Evolutionary conservation across 2,797 vertebrate species (phyloP).

Genomic region (Cacajao melanocephalus): DNA sequence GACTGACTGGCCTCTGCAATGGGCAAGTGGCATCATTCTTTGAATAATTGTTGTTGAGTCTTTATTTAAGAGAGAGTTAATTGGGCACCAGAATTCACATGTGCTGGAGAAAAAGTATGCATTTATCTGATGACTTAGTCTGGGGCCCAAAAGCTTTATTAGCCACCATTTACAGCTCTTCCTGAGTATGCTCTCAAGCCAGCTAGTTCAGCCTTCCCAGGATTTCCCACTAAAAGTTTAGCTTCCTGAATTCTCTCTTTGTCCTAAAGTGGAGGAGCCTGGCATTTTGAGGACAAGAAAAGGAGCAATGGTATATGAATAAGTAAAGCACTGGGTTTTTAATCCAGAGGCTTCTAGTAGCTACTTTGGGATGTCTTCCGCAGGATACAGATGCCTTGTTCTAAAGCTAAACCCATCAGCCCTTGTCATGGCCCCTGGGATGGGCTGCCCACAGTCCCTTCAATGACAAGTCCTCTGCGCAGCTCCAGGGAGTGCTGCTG

Average conservation of each 20-base stretch:
- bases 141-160: background rate
- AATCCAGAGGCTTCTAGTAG: background rate
- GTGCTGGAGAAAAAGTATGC: background rate
- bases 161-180: background rate
- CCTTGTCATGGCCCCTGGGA: background rate
- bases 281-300: background rate
- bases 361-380: background rate
- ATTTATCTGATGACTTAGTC: background rate
- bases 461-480: accelerated
- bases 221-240: background rate
- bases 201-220: no score
- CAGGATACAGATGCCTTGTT: background rate
- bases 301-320: background rate
- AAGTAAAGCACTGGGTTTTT: background rate
- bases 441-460: background rate
- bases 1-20: background rate
- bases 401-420: background rate
- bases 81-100: background rate
- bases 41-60: background rate
- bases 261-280: background rate
- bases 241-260: background rate
- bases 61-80: background rate
- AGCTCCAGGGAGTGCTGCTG: background rate
- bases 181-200: background rate
- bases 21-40: background rate